These are phyloP conservation scores for Gouania willdenowi DNA, from an alignment of 2,797 vertebrate species.

Conservation along the genomic window DNA sequence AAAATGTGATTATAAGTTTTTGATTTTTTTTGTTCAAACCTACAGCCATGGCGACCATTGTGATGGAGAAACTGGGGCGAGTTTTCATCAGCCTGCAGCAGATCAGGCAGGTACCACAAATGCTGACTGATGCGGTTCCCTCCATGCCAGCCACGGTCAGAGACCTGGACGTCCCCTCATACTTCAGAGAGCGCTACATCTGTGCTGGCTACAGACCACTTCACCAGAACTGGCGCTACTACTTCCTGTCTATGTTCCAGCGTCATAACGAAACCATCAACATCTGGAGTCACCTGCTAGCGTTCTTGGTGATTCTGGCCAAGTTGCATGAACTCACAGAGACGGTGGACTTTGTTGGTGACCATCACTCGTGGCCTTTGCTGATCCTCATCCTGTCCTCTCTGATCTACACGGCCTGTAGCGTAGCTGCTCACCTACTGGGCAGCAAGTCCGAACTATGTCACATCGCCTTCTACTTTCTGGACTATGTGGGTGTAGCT, in stretches of 20 bases:
- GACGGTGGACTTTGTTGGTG: constrained; percentile 76
- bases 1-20: too few relatives aligned
- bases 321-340: constrained; percentile 60
- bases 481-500: constrained; percentile 90
- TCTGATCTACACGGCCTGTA: constrained; percentile 79
- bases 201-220: constrained; percentile 81
- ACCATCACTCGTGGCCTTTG: constrained; percentile 82
- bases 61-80: constrained; percentile 74
- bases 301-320: constrained; percentile 71
- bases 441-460: constrained; percentile 85
- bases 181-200: constrained; percentile 84
- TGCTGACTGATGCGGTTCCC: constrained; percentile 57
- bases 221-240: constrained; percentile 83
- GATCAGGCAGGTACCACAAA: constrained; percentile 61
- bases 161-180: constrained; percentile 76
- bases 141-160: constrained; percentile 73
- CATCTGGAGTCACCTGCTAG: constrained; percentile 87
- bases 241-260: constrained; percentile 84
- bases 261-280: constrained; percentile 90
- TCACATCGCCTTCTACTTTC: constrained; percentile 85
- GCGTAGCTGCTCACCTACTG: constrained; percentile 82
- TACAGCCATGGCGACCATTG: constrained; percentile 74
- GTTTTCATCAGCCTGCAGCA: constrained; percentile 76
- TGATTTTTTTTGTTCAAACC: too few relatives aligned
- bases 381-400: constrained; percentile 80